Conservation (phyloP, 2,113 vertebrate species). For the Dascyllus trimaculatus region DNA sequence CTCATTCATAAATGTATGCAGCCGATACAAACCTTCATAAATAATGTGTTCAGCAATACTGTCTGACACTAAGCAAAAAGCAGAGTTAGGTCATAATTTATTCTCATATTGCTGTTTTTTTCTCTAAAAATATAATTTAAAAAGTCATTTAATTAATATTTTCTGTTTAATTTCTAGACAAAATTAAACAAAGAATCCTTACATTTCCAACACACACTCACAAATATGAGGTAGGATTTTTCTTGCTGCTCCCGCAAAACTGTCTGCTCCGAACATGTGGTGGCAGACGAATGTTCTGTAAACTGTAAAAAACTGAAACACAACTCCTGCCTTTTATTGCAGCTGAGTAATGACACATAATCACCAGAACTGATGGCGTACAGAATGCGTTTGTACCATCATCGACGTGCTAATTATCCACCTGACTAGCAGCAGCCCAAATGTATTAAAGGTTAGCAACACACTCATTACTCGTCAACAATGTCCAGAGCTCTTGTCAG, state of each 20-base stretch:
- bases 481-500: constrained; percentile 78
- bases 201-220: background rate
- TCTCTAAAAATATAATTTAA: background rate
- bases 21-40: constrained; percentile 36
- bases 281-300: background rate
- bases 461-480: constrained; percentile 75
- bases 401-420: constrained; percentile 59
- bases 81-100: background rate
- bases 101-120: background rate
- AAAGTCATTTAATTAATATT: background rate
- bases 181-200: background rate
- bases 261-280: constrained; percentile 2
- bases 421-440: constrained; percentile 66
- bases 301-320: constrained; percentile 48
- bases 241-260: background rate
- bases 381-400: constrained; percentile 44
- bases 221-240: background rate
- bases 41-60: constrained; percentile 22
- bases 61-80: background rate
- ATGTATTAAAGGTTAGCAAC: constrained; percentile 72
- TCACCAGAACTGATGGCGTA: constrained; percentile 44
- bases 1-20: constrained; percentile 59
- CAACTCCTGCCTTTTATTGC: constrained; percentile 24
- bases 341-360: constrained; percentile 60
- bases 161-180: background rate